A percentile compares a stretch with the other conserved stretches of the same genome.
phyloP scores from a whole-genome alignment of 2,797 vertebrate genomes.

The Sebastes nivosus region DNA sequence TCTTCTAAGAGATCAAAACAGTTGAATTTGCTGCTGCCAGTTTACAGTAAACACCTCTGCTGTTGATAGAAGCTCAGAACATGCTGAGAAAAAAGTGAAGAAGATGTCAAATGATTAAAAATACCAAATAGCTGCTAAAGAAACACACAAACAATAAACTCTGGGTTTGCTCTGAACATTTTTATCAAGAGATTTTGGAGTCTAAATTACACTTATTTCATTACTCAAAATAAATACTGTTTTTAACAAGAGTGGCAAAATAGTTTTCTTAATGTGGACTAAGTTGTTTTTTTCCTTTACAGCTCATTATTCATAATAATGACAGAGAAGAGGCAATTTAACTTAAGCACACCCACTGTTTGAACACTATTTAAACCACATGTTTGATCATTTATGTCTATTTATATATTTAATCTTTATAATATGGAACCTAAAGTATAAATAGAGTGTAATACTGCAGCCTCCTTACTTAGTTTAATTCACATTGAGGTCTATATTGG shows the following conservation, averaged over 20 bases:
- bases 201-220: background rate
- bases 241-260: background rate
- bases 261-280: background rate
- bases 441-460: fast-evolving
- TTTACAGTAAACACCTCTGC: background rate
- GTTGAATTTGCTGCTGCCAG: background rate
- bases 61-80: background rate
- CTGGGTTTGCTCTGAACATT: background rate
- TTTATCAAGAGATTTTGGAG: background rate
- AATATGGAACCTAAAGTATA: background rate
- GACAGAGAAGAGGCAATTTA: background rate
- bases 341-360: background rate
- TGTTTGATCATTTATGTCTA: background rate
- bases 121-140: background rate
- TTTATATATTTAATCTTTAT: background rate
- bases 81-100: background rate
- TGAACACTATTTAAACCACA: background rate
- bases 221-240: background rate
- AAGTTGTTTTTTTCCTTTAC: background rate
- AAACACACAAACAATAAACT: background rate
- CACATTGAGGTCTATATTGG: background rate
- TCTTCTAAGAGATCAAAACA: background rate
- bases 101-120: background rate
- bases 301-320: background rate
- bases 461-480: background rate